A percentile compares a stretch with the other conserved stretches of the same genome.
Evolutionary conservation across 2,888 invertebrate genomes (phyloP).

Genomic region (Troides helena): DNA sequence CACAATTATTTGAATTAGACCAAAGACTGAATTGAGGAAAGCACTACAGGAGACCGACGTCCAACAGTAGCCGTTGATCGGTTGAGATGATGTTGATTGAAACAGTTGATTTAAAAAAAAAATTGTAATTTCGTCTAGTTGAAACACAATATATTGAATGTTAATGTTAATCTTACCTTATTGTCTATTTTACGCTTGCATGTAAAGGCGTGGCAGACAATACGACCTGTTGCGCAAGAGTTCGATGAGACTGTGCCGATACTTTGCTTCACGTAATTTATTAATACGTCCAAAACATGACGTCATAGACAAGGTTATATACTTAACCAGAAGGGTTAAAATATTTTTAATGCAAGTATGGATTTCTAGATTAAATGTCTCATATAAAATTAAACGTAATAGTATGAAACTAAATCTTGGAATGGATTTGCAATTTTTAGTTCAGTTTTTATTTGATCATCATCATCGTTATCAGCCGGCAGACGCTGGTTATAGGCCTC

Average conservation of each 20-base stretch:
- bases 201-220: constrained; percentile 37
- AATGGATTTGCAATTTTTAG: no score
- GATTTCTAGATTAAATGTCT: neutral
- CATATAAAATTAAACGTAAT: neutral
- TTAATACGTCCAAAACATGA: constrained; percentile 57
- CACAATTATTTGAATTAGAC: no score
- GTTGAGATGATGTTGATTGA: no score
- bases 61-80: no score
- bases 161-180: constrained; percentile 32
- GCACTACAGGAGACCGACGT: no score
- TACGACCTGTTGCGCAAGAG: constrained; percentile 71
- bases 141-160: neutral
- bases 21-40: no score
- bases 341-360: neutral
- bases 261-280: constrained; percentile 68
- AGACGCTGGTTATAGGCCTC: no score
- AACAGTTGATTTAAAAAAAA: no score
- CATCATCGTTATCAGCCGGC: no score
- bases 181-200: constrained; percentile 30
- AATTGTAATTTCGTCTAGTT: no score
- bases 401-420: neutral
- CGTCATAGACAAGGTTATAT: constrained; percentile 25
- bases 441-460: no score
- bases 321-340: neutral
- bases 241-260: constrained; percentile 70